A percentile compares a stretch with the other conserved stretches of the same genome.
Conservation (phyloP, 2,888 invertebrate genomes). For the Chymomyza fuscimana region DNA sequence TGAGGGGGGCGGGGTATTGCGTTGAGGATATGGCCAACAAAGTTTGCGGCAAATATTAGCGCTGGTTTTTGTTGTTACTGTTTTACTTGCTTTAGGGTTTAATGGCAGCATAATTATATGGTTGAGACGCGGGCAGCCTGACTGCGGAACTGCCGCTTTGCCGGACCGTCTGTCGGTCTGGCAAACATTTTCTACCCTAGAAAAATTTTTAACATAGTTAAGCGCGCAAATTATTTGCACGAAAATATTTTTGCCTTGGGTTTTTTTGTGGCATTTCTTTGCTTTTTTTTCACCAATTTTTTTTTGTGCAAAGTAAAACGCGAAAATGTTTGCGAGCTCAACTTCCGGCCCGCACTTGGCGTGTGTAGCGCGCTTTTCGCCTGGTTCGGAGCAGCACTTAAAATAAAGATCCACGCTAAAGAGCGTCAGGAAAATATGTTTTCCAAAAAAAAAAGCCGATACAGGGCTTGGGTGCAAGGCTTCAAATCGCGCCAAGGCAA, state of each 20-base stretch:
- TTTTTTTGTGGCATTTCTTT: constrained; percentile 31
- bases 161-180: background rate
- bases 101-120: constrained; percentile 66
- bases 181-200: constrained; percentile 1
- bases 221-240: constrained; percentile 71
- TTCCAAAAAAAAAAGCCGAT: background rate
- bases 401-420: constrained; percentile 2
- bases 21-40: constrained; percentile 11
- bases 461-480: background rate
- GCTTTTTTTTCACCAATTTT: background rate
- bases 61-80: background rate
- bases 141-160: constrained; percentile 30
- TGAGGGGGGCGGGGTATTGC: background rate
- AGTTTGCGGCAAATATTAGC: constrained; percentile 61
- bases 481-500: constrained; percentile 45
- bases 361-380: constrained; percentile 65
- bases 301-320: constrained; percentile 2
- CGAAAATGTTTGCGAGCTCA: constrained; percentile 12
- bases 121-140: constrained; percentile 22
- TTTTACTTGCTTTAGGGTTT: constrained; percentile 33
- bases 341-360: constrained; percentile 63
- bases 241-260: constrained; percentile 62
- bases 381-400: constrained; percentile 23
- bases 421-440: background rate
- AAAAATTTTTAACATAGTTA: constrained; percentile 60